Conservation (phyloP, 2,888 invertebrate genomes). For the Drosophila pegasa region DNA sequence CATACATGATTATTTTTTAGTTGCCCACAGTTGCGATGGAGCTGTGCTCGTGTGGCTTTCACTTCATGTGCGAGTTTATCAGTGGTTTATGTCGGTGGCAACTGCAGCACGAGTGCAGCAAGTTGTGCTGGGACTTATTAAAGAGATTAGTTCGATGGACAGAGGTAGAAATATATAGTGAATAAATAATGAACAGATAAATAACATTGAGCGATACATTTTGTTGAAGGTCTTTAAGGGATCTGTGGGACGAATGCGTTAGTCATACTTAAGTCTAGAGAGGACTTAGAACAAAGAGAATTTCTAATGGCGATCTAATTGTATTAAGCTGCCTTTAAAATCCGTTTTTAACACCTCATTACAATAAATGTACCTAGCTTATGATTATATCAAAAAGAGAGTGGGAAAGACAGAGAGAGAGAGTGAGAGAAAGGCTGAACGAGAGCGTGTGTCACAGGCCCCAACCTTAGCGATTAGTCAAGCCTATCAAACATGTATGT, state of each 20-base stretch:
- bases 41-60: background rate
- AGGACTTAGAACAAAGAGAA: too few species aligned
- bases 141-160: background rate
- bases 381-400: constrained; percentile 11
- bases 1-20: constrained; percentile 10
- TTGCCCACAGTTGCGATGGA: constrained; percentile 1
- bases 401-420: background rate
- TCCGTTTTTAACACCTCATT: too few species aligned
- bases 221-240: too few species aligned
- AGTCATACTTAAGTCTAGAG: too few species aligned
- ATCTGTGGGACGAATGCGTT: too few species aligned
- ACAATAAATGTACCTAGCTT: too few species aligned
- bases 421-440: background rate
- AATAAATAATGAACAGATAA: too few species aligned
- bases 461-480: constrained; percentile 14
- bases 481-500: background rate
- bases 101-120: background rate
- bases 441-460: constrained; percentile 1
- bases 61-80: constrained; percentile 13
- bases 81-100: constrained; percentile 2
- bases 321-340: too few species aligned
- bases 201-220: too few species aligned
- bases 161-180: background rate
- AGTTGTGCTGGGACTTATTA: background rate
- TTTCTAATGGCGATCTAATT: too few species aligned